Base-by-base conservation (phyloP, 2,797 vertebrate species). In the Triplophysa bombifrons region DNA sequence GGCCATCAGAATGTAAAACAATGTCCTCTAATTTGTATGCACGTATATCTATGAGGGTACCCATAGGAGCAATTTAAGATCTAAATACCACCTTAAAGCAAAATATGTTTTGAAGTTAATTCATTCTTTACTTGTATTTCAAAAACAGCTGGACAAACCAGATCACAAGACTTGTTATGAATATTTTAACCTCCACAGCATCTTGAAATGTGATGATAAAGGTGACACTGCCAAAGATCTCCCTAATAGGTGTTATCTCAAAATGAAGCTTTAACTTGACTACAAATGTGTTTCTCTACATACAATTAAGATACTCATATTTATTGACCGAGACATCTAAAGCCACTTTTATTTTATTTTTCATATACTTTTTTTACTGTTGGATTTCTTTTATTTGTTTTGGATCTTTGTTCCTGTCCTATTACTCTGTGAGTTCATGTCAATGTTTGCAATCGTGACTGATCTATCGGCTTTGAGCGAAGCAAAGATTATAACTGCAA, bases 401-500 rank as follows among this genome's bases (percentile, higher is more conserved):
- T 22, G 3, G 11, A 58, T 22, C 9, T 60, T 11, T 16, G 46
- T 3, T 48, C 41, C 41, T 48, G 8, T 25, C 22, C n/a, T 46
- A 51, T 44, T 20, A 30, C 53, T 16, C 22, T 44, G 3, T 76
- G 56, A 48, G 13, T 56, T 17, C 27, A 69, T 68, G 64, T 34
- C 53, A 76, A 61, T 78, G 76, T 78, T 50, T 78, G 66, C 4
- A 14, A 63, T 51, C 38, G 7, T 66, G 41, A 82, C 41, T 74
- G 55, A 22, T 67, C 51, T 27, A 64, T 64, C 51, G 22, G 30
- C 72, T 67, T 66, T 65, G 41, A 60, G 53, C n/a, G 9, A 46
- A 74, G 69, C 63, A 61, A 55, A 81, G 63, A 72, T 74, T 75
- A 60, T 72, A 61, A 81, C 27, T 60, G 58, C 50, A 78, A 65